Evolutionary conservation across 2,888 invertebrate genomes (phyloP).

Genomic region (Thecophora atra): DNA sequence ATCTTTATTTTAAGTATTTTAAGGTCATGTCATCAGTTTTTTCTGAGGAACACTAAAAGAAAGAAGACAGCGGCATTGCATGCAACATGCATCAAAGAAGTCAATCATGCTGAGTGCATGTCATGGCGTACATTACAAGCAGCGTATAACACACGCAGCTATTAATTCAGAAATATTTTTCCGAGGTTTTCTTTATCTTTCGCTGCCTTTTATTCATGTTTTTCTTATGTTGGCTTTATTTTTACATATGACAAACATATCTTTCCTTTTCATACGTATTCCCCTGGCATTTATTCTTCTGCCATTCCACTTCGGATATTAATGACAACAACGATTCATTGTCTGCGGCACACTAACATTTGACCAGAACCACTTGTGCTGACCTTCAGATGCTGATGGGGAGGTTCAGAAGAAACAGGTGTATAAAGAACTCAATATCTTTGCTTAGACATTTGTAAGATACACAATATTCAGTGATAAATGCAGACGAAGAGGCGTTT

Average conservation of each 20-base stretch:
- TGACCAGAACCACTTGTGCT: neutral
- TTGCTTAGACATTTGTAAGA: neutral
- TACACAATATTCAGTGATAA: neutral
- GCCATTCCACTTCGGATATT: neutral
- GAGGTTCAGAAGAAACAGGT: neutral
- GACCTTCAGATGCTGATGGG: neutral
- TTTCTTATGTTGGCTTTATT: neutral
- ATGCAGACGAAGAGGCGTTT: neutral
- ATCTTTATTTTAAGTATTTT: no score
- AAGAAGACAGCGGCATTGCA: neutral
- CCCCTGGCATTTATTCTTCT: neutral
- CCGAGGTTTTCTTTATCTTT: no score
- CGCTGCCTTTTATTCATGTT: neutral
- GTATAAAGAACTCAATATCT: neutral
- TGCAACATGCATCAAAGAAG: neutral
- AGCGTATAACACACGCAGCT: neutral
- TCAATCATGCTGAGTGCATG: neutral
- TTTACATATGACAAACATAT: no score
- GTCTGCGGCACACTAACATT: constrained; percentile 7
- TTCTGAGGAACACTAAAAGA: neutral
- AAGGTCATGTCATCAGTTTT: no score
- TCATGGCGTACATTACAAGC: no score
- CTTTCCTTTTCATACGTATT: neutral
- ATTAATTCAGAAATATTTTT: neutral
- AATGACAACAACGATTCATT: neutral